Evolutionary conservation across 2,113 vertebrate genomes (phyloP).

Genomic region (Scartelaos histophorus): DNA sequence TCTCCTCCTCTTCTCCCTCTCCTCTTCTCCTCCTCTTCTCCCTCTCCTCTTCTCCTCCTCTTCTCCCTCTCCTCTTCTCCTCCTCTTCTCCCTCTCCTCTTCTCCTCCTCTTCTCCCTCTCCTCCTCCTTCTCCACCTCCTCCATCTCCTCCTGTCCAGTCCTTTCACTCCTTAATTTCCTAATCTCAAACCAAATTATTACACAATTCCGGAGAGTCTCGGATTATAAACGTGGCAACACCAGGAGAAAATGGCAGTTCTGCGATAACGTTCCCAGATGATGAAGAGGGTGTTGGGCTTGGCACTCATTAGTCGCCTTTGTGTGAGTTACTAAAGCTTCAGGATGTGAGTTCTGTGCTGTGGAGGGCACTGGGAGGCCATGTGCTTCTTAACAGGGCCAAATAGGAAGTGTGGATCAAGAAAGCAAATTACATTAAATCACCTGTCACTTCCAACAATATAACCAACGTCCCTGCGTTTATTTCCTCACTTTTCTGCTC

Average conservation of each 20-base stretch:
- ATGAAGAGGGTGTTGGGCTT: slow-evolving; percentile 28
- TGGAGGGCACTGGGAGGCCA: slow-evolving; percentile 38
- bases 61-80: no score
- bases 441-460: no score
- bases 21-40: no score
- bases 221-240: slow-evolving; percentile 22
- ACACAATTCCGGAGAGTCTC: background rate
- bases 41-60: no score
- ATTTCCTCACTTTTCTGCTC: no score
- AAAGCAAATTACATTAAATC: background rate
- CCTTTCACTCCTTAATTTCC: slow-evolving; percentile 30
- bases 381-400: slow-evolving; percentile 26
- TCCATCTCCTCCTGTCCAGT: background rate
- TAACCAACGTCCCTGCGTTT: no score
- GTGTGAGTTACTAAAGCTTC: slow-evolving; percentile 42
- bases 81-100: slow-evolving; percentile 1
- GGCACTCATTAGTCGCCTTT: slow-evolving; percentile 47
- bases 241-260: background rate
- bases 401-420: slow-evolving; percentile 38
- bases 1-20: no score
- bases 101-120: slow-evolving; percentile 20
- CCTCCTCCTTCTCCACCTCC: slow-evolving; percentile 4
- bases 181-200: slow-evolving; percentile 7
- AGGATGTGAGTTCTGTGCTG: slow-evolving; percentile 50
- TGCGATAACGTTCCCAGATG: slow-evolving; percentile 15